Conservation (phyloP, 2,888 invertebrate species). For the Bellardia pandia region DNA sequence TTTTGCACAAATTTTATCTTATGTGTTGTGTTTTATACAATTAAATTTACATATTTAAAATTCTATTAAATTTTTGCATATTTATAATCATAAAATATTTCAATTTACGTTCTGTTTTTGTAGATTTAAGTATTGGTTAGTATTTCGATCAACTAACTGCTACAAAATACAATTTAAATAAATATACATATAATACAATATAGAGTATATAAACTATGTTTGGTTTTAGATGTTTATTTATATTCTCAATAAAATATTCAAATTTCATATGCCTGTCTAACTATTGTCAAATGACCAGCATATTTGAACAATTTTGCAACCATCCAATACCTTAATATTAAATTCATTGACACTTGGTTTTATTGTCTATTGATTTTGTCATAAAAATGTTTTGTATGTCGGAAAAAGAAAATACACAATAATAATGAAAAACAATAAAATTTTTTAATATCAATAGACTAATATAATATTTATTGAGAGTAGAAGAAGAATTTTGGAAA, state of each 20-base stretch:
- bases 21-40: neutral
- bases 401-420: neutral
- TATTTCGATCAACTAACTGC: neutral
- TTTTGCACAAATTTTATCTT: neutral
- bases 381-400: neutral
- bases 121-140: neutral
- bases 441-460: constrained; percentile 54
- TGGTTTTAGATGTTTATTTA: neutral
- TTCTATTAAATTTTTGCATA: constrained; percentile 20
- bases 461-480: constrained; percentile 46
- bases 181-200: neutral
- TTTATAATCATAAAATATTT: constrained; percentile 36
- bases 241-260: constrained; percentile 42
- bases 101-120: constrained; percentile 18
- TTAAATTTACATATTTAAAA: neutral
- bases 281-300: constrained; percentile 48
- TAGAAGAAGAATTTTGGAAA: constrained; percentile 39
- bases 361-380: constrained; percentile 51
- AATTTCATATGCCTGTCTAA: constrained; percentile 35
- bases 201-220: neutral
- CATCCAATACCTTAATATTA: constrained; percentile 45
- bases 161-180: neutral
- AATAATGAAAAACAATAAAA: constrained; percentile 49
- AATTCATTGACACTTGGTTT: constrained; percentile 61
- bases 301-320: constrained; percentile 45